phyloP scores from a whole-genome alignment of 64 coral and sea anemone genomes.

The Acropora tenuis region DNA sequence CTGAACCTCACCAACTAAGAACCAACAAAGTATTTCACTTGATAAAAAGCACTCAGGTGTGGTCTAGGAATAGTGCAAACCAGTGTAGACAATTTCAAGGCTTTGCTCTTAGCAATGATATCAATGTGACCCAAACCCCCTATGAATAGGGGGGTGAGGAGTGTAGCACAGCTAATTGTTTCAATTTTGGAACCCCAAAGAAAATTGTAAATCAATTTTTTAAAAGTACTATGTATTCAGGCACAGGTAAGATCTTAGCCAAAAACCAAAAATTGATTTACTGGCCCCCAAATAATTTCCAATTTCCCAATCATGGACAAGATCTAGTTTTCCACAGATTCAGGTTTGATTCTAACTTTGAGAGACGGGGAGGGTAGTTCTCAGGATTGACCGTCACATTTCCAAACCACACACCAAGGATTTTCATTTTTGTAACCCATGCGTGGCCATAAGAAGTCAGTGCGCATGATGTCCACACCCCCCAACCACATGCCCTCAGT shows the following conservation, averaged over 20 bases:
- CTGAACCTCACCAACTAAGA: too few species aligned
- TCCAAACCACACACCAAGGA: constrained; percentile 16
- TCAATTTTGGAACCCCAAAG: constrained; percentile 18
- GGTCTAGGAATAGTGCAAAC: too few species aligned
- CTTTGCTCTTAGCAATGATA: neutral
- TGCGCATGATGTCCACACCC: neutral
- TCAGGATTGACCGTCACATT: neutral
- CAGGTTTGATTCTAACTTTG: neutral
- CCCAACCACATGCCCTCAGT: constrained; percentile 54
- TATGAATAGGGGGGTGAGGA: neutral
- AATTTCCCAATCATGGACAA: neutral
- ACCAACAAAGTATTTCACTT: too few species aligned
- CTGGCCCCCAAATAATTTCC: neutral
- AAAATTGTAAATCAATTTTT: constrained; percentile 5
- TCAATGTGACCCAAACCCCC: constrained; percentile 22
- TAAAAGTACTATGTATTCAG: neutral
- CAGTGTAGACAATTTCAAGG: neutral
- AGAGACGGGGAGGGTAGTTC: neutral
- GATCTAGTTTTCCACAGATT: constrained; percentile 12
- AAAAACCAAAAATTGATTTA: neutral
- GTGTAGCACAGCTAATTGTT: neutral
- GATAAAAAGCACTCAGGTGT: too few species aligned
- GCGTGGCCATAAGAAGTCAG: neutral
- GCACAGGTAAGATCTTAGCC: neutral
- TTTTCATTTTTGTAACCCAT: constrained; percentile 46